Evolutionary conservation across 2,888 invertebrate species (phyloP).

Genomic region (Helleia helle): DNA sequence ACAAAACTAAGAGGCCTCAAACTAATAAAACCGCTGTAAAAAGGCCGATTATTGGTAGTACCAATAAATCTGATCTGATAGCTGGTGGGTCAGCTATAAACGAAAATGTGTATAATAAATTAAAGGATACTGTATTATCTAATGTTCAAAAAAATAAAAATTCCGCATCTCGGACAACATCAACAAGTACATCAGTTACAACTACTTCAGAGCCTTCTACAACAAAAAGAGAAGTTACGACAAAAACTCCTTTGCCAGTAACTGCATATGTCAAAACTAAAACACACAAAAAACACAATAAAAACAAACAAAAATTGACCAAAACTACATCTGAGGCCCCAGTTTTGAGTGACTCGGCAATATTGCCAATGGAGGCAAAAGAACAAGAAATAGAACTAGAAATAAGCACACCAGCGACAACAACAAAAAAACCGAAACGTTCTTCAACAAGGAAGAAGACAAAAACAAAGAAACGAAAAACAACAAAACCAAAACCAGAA

Average conservation of each 20-base stretch:
- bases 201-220: constrained; percentile 36
- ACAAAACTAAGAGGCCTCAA: constrained; percentile 50
- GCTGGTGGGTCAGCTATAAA: constrained; percentile 63
- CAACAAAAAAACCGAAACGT: constrained; percentile 65
- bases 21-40: constrained; percentile 40
- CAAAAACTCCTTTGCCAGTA: constrained; percentile 30
- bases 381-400: constrained; percentile 66
- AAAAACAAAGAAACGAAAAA: constrained; percentile 76
- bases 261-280: constrained; percentile 43
- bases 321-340: constrained; percentile 26
- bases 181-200: constrained; percentile 30
- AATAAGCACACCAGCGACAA: constrained; percentile 57
- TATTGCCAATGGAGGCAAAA: constrained; percentile 62
- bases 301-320: constrained; percentile 45
- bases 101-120: constrained; percentile 72
- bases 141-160: constrained; percentile 69
- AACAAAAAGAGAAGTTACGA: constrained; percentile 35
- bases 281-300: constrained; percentile 52
- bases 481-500: constrained; percentile 51
- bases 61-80: constrained; percentile 61
- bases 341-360: constrained; percentile 44
- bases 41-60: constrained; percentile 56
- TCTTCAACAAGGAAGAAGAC: constrained; percentile 63
- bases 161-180: constrained; percentile 32
- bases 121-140: constrained; percentile 75